Base-by-base conservation (phyloP, 2,113 vertebrate genomes). In the Silurus asotus region DNA sequence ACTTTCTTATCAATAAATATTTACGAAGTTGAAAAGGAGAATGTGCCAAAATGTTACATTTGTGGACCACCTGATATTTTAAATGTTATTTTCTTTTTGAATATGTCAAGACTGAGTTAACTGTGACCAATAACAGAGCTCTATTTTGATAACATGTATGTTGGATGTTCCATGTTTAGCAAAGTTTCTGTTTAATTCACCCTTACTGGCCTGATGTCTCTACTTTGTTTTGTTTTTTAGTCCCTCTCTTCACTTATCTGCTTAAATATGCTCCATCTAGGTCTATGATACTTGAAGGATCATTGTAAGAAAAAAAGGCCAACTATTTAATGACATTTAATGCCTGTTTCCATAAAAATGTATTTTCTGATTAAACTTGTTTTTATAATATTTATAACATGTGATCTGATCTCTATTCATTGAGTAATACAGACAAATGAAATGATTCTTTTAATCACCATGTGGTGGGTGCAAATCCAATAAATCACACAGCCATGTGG, bases 351-450 rank as follows among this genome's bases (percentile, higher is more conserved):
- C 70, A 56, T 87, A 72, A 89, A 83, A 37, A 37, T 37, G 87
- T 8, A 62, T 89, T 88, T 83, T 89, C 81, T 80, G 76, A 92
- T 92, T 92, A 92, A 92, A 91, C 77, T 77, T 83, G 87, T 91
- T 90, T 92, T 89, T 91, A 91, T 80, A 89, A 83, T 67, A 81
- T 19, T 64, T 53, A 56, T 45, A 59, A 20, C 56, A 65, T 55
- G 59, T 69, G 49, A 77, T 67, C 55, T 82, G 49, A 69, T 88
- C 49, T 89, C n/a, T 69, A 7, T 85, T 82, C 86, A 51, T 82
- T 78, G 19, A 76, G 45, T 17, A 81, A 83, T 72, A 17, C 20
- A 81, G 61, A 20, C 48, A 20, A 74, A 28, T 55, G 55, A 8
- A 79, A 62, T 77, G 17, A 19, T 74, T 76, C 59, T 59, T n/a